Evolutionary conservation across 2,113 vertebrate genomes (phyloP).

Genomic region (Spermophilus dauricus): DNA sequence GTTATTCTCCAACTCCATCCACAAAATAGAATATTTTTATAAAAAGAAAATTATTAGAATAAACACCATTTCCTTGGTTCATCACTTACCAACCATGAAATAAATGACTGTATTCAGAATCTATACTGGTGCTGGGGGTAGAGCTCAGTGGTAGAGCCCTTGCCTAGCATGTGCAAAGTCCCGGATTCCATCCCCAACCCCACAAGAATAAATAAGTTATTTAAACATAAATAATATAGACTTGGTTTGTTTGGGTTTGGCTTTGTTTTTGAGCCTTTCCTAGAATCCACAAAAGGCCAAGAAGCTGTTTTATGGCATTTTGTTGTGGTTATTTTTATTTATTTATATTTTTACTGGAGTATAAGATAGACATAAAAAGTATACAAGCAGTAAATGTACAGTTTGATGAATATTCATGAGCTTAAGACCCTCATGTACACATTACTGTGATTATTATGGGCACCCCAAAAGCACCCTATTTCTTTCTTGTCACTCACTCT

Average conservation of each 20-base stretch:
- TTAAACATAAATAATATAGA: neutral
- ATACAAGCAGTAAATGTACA: neutral
- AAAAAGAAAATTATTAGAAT: neutral
- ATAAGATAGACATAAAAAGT: neutral
- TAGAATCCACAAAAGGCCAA: neutral
- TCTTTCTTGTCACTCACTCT: neutral
- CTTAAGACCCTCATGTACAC: neutral
- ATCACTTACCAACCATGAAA: neutral
- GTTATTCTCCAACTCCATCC: no score
- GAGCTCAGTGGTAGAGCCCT: neutral
- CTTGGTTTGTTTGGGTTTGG: neutral
- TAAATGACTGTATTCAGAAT: conserved; percentile 12
- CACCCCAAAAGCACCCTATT: neutral
- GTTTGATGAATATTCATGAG: neutral
- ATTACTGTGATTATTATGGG: neutral
- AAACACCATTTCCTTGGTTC: neutral
- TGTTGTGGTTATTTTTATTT: neutral
- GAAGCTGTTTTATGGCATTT: neutral
- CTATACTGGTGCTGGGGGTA: neutral
- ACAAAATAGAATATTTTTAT: neutral
- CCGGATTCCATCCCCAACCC: no score
- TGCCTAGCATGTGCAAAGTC: neutral
- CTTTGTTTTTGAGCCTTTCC: neutral
- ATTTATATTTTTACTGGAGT: neutral
- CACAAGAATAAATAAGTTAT: neutral